Base-by-base conservation (phyloP, 2,797 vertebrate species). In the Falco berigora region DNA sequence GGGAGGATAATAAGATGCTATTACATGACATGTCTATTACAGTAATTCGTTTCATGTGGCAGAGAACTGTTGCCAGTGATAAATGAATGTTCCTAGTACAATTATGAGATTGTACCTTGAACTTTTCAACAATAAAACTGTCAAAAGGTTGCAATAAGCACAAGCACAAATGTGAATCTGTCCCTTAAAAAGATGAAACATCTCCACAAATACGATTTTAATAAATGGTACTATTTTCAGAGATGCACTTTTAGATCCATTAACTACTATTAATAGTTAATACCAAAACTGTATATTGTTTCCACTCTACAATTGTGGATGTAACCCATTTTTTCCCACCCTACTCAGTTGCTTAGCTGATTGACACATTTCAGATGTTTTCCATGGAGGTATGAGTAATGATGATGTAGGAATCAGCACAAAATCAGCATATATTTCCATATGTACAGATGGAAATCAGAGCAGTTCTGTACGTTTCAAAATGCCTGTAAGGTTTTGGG, bases 11-110 rank as follows among this genome's bases (percentile, higher is more conserved):
- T 97, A 96, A 96, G 95, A 95, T 97, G 91, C 85, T 93, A 96
- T 97, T 98, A 96, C 91, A 93, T 95, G 96, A 95, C 96, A 96
- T 86, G 92, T 95, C 92, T 96, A 97, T 98, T 97, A 95, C 59
- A 94, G 92, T 95, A 97, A 97, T 97, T 98, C 96, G 94, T 98
- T 97, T 93, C 86, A 89, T 97, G 87, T 86, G 91, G 61, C 92
- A 91, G 6, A 50, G 90, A 97, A 83, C 56, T 58, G 94, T 96
- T 97, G 93, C 94, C 88, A 96, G 64, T 97, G 96, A 97, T 97
- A 97, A 98, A 96, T 97, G 90, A 75, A 34, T 79, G 90, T 96
- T 98, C 86, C 67, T 91, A 62, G 80, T 92, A n/a, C 96, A 97
- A 97, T 97, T 97, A 97, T 95, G 96, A 97, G 96, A 89, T 94